These are phyloP conservation scores for Gorsachius goisagi DNA, from an alignment of 2,113 vertebrate genomes.

Conservation along the genomic window DNA sequence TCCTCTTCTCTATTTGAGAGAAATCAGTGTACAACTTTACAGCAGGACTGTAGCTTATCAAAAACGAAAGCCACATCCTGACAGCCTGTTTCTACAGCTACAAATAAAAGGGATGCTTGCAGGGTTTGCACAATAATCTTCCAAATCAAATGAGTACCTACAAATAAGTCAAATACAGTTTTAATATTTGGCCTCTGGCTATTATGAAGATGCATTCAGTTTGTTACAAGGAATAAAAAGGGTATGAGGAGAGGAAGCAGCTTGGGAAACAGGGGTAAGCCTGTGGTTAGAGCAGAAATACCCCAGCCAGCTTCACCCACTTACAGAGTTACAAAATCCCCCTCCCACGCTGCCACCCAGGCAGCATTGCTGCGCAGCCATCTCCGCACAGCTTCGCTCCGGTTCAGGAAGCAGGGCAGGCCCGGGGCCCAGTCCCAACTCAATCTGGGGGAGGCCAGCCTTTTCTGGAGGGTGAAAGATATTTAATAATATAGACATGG, in stretches of 20 bases:
- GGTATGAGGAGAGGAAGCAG: neutral
- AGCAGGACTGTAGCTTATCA: neutral
- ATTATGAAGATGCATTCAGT: neutral
- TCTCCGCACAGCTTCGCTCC: fast-evolving
- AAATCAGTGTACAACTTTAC: neutral
- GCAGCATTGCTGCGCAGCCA: neutral
- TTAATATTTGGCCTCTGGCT: neutral
- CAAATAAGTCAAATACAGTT: neutral
- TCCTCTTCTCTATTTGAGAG: neutral
- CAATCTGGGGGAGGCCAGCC: fast-evolving
- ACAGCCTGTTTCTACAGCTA: neutral
- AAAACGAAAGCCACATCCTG: neutral
- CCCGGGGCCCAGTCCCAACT: too few relatives aligned
- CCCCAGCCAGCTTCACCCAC: neutral
- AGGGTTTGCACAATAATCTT: neutral
- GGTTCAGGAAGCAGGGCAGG: neutral
- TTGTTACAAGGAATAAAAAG: neutral
- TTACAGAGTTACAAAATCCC: neutral
- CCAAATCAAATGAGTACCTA: neutral
- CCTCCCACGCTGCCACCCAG: neutral
- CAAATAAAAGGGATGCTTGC: neutral
- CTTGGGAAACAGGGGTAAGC: neutral
- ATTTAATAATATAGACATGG: neutral
- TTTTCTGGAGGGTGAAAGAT: neutral
- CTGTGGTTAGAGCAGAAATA: neutral